Evolutionary conservation across 2,888 invertebrate species (phyloP).

Genomic region (Scaptomyza polygonia): DNA sequence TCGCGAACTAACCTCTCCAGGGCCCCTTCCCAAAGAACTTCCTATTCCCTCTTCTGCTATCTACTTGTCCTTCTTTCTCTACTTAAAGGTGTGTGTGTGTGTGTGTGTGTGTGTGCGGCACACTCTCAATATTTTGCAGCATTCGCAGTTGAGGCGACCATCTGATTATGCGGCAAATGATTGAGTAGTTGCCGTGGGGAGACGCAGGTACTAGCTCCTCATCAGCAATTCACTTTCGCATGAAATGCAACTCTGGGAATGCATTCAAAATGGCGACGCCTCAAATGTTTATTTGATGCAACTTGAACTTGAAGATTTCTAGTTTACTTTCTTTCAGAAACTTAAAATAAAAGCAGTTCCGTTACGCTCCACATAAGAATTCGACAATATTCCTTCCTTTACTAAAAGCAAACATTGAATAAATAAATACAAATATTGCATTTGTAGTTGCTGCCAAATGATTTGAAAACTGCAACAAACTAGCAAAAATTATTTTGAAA

Average conservation of each 20-base stretch:
- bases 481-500: slow-evolving; percentile 30
- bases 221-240: slow-evolving; percentile 47
- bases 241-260: not conserved
- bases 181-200: slow-evolving; percentile 44
- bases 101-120: slow-evolving; percentile 23
- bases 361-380: no score
- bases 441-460: slow-evolving; percentile 23
- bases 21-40: not conserved
- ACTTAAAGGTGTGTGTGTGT: not conserved
- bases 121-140: slow-evolving; percentile 68
- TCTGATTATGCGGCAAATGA: slow-evolving; percentile 69
- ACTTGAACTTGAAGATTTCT: not conserved
- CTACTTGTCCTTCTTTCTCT: slow-evolving; percentile 16
- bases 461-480: slow-evolving; percentile 22
- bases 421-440: slow-evolving; percentile 26
- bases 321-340: not conserved
- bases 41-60: not conserved
- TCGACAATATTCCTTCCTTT: no score
- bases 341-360: no score
- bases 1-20: not conserved
- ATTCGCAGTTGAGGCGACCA: slow-evolving; percentile 43
- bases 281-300: not conserved
- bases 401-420: slow-evolving; percentile 7
- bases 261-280: not conserved
- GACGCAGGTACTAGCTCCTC: slow-evolving; percentile 4